These are phyloP conservation scores for Synergus gifuensis DNA, from an alignment of 2,888 invertebrate genomes.

Conservation along the genomic window DNA sequence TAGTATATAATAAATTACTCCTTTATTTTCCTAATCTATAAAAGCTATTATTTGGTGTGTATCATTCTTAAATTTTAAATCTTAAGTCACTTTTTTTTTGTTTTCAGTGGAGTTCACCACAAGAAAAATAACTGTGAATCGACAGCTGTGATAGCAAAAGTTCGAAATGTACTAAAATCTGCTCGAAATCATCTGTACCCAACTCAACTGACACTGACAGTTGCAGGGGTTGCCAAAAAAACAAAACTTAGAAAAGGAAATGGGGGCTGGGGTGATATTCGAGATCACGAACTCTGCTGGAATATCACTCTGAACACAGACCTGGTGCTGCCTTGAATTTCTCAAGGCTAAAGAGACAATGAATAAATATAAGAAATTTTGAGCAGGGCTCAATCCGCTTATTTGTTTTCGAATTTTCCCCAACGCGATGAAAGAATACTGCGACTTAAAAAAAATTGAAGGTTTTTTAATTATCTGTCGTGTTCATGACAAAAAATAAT, in stretches of 20 bases:
- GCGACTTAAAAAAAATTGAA: not conserved
- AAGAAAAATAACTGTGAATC: conserved; percentile 95
- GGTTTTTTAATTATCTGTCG: not conserved
- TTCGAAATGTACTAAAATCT: conserved; percentile 87
- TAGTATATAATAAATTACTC: no score
- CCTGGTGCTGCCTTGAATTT: conserved; percentile 65
- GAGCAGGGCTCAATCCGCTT: conserved; percentile 15
- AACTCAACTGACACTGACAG: conserved; percentile 83
- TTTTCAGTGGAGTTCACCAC: conserved; percentile 94
- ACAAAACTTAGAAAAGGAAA: conserved; percentile 92
- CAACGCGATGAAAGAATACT: not conserved
- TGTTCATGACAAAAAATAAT: no score
- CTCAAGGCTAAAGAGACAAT: not conserved
- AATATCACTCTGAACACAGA: conserved; percentile 73
- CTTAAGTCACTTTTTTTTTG: conserved; percentile 2
- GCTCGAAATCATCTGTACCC: conserved; percentile 86
- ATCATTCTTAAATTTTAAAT: no score
- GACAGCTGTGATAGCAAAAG: conserved; percentile 90
- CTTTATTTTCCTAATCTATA: no score
- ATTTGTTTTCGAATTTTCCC: not conserved
- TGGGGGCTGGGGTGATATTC: conserved; percentile 98
- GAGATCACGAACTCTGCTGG: conserved; percentile 83
- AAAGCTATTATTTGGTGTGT: no score
- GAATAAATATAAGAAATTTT: not conserved
- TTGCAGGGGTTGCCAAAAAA: conserved; percentile 85